Evolutionary conservation across 2,888 invertebrate species (phyloP).

Genomic region (Magallana nippona): DNA sequence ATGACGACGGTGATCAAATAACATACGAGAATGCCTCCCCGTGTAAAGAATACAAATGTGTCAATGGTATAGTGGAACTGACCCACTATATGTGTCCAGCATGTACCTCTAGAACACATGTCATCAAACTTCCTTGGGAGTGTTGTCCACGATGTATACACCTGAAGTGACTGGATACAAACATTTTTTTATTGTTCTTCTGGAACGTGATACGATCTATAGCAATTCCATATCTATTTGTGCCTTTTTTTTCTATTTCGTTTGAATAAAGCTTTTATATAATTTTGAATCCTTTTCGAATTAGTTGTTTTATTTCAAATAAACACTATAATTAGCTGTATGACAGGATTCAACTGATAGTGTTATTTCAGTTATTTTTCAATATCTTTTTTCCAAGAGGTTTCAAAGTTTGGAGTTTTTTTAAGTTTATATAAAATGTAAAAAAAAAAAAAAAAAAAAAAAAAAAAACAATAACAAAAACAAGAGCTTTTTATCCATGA

Average conservation of each 20-base stretch:
- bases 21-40: not conserved
- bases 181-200: not conserved
- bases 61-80: slow-evolving; percentile 14
- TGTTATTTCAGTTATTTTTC: too few relatives aligned
- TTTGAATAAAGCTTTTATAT: not conserved
- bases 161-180: not conserved
- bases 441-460: too few relatives aligned
- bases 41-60: slow-evolving; percentile 39
- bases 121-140: slow-evolving; percentile 27
- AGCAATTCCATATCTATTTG: slow-evolving; percentile 5
- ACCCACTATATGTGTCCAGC: slow-evolving; percentile 37
- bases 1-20: slow-evolving; percentile 39
- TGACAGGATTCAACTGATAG: too few relatives aligned
- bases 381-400: too few relatives aligned
- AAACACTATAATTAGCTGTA: too few relatives aligned
- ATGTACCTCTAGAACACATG: not conserved
- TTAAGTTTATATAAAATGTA: too few relatives aligned
- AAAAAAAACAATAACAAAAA: too few relatives aligned
- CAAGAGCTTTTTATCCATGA: too few relatives aligned
- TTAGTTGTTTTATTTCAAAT: too few relatives aligned
- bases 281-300: too few relatives aligned
- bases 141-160: slow-evolving; percentile 37
- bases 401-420: too few relatives aligned
- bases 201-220: slow-evolving; percentile 16
- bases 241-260: not conserved